Evolutionary conservation across 1,140 invertebrate genomes (phyloP).

Genomic region (Chironomus tepperi): DNA sequence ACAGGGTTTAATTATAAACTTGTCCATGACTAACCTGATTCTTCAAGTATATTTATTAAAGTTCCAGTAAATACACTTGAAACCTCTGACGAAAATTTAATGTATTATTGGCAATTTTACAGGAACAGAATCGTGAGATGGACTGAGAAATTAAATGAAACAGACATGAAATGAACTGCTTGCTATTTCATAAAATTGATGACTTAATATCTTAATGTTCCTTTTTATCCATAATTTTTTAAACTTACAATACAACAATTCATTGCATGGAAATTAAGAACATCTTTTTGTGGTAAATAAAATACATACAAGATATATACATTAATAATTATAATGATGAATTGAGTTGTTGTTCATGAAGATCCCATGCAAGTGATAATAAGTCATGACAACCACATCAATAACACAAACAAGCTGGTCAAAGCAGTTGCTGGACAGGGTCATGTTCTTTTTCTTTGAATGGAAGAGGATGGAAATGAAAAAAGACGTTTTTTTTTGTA

Average conservation of each 20-base stretch:
- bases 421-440: too few relatives aligned
- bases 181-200: neutral
- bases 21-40: too few relatives aligned
- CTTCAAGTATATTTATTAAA: too few relatives aligned
- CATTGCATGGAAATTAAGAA: neutral
- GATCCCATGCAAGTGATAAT: neutral
- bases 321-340: neutral
- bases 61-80: too few relatives aligned
- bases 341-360: neutral
- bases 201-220: neutral
- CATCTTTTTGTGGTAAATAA: too few relatives aligned
- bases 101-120: neutral
- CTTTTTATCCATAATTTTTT: too few relatives aligned
- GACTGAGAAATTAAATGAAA: neutral
- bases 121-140: neutral
- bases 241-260: too few relatives aligned
- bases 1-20: too few relatives aligned
- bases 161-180: conserved; percentile 2
- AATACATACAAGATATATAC: neutral
- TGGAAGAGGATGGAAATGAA: too few relatives aligned
- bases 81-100: neutral
- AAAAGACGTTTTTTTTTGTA: too few relatives aligned
- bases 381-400: neutral
- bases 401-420: too few relatives aligned
- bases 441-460: too few relatives aligned